Conservation (phyloP, 2,888 invertebrate genomes). For the Parasteatoda lunata region DNA sequence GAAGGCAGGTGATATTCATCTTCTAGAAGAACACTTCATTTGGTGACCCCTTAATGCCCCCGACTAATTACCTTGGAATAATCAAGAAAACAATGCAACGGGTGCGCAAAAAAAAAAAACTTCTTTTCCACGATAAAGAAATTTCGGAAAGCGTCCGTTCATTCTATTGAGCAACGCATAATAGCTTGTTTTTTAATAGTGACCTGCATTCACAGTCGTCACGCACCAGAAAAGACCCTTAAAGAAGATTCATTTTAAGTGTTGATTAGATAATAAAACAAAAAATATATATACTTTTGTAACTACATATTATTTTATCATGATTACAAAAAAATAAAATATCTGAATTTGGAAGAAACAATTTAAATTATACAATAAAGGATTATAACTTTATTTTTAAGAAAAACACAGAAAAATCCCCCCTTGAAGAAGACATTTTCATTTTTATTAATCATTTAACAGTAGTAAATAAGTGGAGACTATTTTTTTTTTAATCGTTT, state of each 20-base stretch:
- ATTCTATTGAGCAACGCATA: conserved; percentile 27
- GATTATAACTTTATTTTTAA: no score
- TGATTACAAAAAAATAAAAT: no score
- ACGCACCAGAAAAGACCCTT: conserved; percentile 23
- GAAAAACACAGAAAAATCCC: no score
- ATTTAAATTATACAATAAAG: no score
- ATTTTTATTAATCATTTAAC: no score
- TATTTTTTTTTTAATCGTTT: no score
- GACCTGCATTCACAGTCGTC: conserved; percentile 37
- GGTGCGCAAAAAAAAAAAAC: conserved; percentile 27
- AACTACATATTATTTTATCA: no score
- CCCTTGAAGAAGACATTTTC: no score
- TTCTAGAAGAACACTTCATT: background rate
- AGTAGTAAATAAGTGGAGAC: no score
- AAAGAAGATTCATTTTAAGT: conserved; percentile 27
- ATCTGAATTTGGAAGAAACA: no score
- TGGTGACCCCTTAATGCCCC: conserved; percentile 17
- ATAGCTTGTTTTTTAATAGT: conserved; percentile 32
- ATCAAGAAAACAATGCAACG: conserved; percentile 29
- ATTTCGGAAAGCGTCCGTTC: conserved; percentile 21
- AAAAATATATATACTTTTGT: no score
- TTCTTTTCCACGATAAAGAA: conserved; percentile 24
- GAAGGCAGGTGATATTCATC: conserved; percentile 23
- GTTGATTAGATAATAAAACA: conserved; percentile 33
- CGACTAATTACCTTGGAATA: conserved; percentile 24